Percentiles rank a stretch among this genome's conserved stretches.
These are phyloP conservation scores for Pelosia muscerda DNA, from an alignment of 2,888 invertebrate species.

Conservation along the genomic window DNA sequence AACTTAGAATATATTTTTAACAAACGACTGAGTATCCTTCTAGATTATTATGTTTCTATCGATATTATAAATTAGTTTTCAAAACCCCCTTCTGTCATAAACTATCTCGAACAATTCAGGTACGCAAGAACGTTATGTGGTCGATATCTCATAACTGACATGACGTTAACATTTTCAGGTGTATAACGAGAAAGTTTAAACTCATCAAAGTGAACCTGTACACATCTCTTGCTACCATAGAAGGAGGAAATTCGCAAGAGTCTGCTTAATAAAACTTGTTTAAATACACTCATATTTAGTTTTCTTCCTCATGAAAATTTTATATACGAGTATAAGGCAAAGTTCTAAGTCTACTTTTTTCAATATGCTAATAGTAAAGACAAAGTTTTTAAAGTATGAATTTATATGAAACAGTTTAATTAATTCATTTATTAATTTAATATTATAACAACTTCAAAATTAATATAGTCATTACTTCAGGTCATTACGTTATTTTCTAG, in stretches of 20 bases:
- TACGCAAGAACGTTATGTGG: background rate
- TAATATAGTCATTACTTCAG: background rate
- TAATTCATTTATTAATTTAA: too few relatives aligned
- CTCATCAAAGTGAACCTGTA: constrained; percentile 6
- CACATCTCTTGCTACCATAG: constrained; percentile 11
- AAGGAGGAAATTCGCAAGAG: constrained; percentile 16
- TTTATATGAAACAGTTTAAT: too few relatives aligned
- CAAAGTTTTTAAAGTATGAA: background rate
- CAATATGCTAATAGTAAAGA: background rate
- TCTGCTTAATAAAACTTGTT: constrained; percentile 14
- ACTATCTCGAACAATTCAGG: background rate
- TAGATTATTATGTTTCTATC: background rate
- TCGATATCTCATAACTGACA: constrained; percentile 4
- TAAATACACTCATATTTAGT: constrained; percentile 16
- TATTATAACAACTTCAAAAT: background rate
- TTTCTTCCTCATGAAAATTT: constrained; percentile 1
- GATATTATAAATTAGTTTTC: background rate
- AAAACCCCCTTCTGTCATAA: background rate
- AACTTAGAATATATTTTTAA: background rate
- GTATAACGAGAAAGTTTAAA: background rate
- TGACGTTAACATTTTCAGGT: constrained; percentile 2
- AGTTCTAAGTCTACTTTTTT: background rate
- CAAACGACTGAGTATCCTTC: background rate
- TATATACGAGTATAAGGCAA: background rate
- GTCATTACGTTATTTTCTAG: background rate